Evolutionary conservation across 2,888 invertebrate species (phyloP), one percentile per base, ranked within the genome.

Genomic region (Lasioglossum zephyrum): DNA sequence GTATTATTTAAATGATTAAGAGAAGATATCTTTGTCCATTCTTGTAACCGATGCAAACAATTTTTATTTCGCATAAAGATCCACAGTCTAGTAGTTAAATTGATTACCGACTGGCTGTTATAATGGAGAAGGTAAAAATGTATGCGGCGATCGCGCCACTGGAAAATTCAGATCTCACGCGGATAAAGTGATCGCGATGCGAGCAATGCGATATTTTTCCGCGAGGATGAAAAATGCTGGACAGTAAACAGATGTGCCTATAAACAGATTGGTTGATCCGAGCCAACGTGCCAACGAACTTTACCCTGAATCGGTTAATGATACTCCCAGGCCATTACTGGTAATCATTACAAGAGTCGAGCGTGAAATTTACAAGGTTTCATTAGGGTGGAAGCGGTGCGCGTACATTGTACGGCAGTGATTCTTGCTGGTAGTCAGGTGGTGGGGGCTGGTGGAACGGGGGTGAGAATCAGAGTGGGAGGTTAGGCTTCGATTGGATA

Each of bases 301-400:
- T 84, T 88, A 81, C 81, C 78, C 83, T 74, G 87, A 87, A 89
- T 88, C 85, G 89, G 84, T 90, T 92, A 92, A 92, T 89, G 87
- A 91, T 86, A 87, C 89, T 88, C 86, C 73, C 87, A 44, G 73
- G 83, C 87, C 82, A 88, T 90, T 91, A 87, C 84, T 75, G 88
- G 78, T 84, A 83, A 87, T 88, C 88, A 91, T 91, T 88, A 88
- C 89, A 77, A 81, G 87, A 92, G 90, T 91, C 88, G 84, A 90
- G 88, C 89, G 87, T 83, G 81, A 88, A 92, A 90, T 90, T 90
- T 88, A 88, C 88, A 89, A 87, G 81, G 86, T 79, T 90, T 87
- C 89, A 82, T 87, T 83, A 76, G 76, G 47, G 70, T 69, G 69
- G 41, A 69, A 41, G 69, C 41, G 69, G 11, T 8, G 36, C 22